Evolutionary conservation across 2,888 invertebrate genomes (phyloP).

Genomic region (Drosophila pegasa): DNA sequence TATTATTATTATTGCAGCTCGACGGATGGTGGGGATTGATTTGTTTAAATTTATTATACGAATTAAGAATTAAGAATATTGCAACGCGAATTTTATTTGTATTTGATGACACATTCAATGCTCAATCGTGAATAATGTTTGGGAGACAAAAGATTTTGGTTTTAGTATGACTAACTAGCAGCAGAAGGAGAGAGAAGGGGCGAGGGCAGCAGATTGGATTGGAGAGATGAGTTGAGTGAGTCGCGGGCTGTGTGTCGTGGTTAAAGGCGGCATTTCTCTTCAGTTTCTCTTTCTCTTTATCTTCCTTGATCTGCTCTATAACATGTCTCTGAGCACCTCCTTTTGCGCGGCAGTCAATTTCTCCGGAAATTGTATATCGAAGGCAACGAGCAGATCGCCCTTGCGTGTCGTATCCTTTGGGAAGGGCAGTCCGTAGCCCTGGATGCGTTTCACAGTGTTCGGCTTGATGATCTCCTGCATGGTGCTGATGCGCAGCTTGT

Average conservation of each 20-base stretch:
- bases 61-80: conserved; percentile 22
- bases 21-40: conserved; percentile 15
- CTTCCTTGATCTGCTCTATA: conserved; percentile 86
- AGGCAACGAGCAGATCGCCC: conserved; percentile 96
- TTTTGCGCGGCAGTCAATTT: conserved; percentile 92
- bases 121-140: conserved; percentile 32
- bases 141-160: conserved; percentile 16
- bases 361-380: conserved; percentile 98
- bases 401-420: conserved; percentile 96
- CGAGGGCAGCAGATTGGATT: background rate
- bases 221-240: conserved; percentile 26
- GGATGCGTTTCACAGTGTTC: conserved; percentile 94
- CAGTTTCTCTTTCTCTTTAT: too few relatives aligned
- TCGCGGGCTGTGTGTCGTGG: conserved; percentile 31
- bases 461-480: conserved; percentile 95
- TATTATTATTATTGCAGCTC: conserved; percentile 61
- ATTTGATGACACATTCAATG: conserved; percentile 40
- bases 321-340: conserved; percentile 94
- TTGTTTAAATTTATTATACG: background rate
- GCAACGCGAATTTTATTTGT: conserved; percentile 19
- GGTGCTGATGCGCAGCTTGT: conserved; percentile 93
- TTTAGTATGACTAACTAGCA: conserved; percentile 54
- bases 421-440: conserved; percentile 95
- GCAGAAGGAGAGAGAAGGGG: conserved; percentile 1
- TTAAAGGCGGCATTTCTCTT: conserved; percentile 24